phyloP scores from a whole-genome alignment of 2,113 vertebrate genomes.

The Otocyon megalotis region DNA sequence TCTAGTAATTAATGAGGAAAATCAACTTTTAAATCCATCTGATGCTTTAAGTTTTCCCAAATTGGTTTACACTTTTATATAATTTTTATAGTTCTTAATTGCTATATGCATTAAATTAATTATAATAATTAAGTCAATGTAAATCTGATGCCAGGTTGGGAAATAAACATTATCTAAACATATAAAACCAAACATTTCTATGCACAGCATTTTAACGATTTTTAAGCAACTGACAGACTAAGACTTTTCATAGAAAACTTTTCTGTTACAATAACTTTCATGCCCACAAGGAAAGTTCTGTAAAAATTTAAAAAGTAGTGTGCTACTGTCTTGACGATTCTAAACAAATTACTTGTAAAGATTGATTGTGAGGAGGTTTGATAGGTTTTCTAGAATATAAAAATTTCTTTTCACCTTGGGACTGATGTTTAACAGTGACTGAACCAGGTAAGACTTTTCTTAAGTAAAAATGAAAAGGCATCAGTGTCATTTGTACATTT shows the following conservation, averaged over 20 bases:
- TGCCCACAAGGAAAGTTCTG: not conserved
- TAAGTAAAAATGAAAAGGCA: not conserved
- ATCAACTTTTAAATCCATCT: not conserved
- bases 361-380: not conserved
- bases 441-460: not conserved
- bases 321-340: constrained; percentile 2
- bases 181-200: not conserved
- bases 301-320: not conserved
- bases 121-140: not conserved
- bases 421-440: not conserved
- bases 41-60: not conserved
- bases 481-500: not conserved
- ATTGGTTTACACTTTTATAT: not conserved
- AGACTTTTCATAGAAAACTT: not conserved
- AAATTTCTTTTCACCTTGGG: not conserved
- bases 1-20: constrained; percentile 26
- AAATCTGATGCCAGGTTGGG: not conserved
- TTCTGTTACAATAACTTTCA: constrained; percentile 19
- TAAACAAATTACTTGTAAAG: not conserved
- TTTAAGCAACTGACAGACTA: constrained; percentile 30
- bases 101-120: not conserved
- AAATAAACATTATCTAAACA: constrained; percentile 5
- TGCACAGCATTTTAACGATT: not conserved
- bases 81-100: constrained; percentile 22
- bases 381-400: not conserved